phyloP scores from a whole-genome alignment of 2,888 invertebrate species.

The Amiota minor region DNA sequence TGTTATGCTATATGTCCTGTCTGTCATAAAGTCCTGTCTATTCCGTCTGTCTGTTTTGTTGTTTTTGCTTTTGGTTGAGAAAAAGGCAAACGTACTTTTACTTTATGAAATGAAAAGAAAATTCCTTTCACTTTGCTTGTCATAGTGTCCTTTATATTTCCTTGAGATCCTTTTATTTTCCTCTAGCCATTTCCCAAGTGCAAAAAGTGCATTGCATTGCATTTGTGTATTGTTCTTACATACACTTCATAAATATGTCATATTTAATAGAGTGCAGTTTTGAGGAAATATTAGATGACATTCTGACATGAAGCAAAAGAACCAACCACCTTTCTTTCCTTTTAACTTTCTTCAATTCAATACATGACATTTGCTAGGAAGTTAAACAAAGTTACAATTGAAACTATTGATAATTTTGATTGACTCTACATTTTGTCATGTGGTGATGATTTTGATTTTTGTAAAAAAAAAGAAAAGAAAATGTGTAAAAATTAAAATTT shows the following conservation, averaged over 20 bases:
- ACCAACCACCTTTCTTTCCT: conserved; percentile 46
- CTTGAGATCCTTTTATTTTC: conserved; percentile 41
- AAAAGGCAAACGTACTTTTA: background rate
- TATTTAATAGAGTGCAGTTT: conserved; percentile 65
- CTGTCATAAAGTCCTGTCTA: conserved; percentile 21
- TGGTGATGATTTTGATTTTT: conserved; percentile 11
- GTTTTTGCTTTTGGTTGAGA: background rate
- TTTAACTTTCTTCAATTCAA: conserved; percentile 12
- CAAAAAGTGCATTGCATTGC: conserved; percentile 14
- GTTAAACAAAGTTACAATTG: background rate
- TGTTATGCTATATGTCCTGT: background rate
- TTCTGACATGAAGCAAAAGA: conserved; percentile 43
- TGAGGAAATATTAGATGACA: conserved; percentile 36
- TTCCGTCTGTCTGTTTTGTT: background rate
- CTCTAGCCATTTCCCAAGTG: conserved; percentile 39
- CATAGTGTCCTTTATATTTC: background rate
- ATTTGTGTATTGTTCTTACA: conserved; percentile 56
- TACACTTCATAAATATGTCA: conserved; percentile 70
- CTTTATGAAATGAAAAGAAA: background rate
- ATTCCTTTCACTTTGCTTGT: conserved; percentile 24
- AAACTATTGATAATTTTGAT: conserved; percentile 55
- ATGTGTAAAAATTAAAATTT: background rate
- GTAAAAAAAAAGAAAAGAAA: background rate
- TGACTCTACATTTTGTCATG: conserved; percentile 48
- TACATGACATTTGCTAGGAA: background rate